phyloP scores from a whole-genome alignment of 2,113 vertebrate species.

The Alces alces region DNA sequence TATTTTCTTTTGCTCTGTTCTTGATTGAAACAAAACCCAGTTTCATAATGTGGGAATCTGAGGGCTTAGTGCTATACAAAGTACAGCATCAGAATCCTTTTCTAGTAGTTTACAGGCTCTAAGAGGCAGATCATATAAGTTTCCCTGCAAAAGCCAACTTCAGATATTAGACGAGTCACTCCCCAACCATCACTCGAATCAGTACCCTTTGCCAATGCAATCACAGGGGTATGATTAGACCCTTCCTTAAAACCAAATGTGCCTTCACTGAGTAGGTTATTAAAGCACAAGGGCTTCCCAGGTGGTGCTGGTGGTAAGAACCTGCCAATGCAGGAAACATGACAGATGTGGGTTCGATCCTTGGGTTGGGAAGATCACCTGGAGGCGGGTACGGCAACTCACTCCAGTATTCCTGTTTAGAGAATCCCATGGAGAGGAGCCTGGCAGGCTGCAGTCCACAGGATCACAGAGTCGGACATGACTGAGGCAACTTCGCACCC shows the following conservation, averaged over 20 bases:
- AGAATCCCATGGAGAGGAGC: neutral
- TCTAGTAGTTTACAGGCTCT: neutral
- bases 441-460: neutral
- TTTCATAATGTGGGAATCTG: neutral
- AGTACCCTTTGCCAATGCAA: neutral
- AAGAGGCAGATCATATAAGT: neutral
- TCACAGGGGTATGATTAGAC: neutral
- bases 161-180: neutral
- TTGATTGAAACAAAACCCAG: neutral
- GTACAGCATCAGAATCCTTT: neutral
- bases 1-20: neutral
- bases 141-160: neutral
- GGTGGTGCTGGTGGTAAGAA: neutral
- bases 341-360: neutral
- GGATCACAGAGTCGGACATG: neutral
- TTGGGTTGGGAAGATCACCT: neutral
- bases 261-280: neutral
- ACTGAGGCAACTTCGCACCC: neutral
- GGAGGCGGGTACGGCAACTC: neutral
- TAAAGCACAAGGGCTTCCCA: neutral
- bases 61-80: neutral
- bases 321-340: neutral
- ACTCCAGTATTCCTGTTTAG: neutral
- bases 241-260: neutral
- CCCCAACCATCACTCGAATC: neutral